phyloP scores from a whole-genome alignment of 2,888 invertebrate genomes.

The Caenorhabditis sp. region DNA sequence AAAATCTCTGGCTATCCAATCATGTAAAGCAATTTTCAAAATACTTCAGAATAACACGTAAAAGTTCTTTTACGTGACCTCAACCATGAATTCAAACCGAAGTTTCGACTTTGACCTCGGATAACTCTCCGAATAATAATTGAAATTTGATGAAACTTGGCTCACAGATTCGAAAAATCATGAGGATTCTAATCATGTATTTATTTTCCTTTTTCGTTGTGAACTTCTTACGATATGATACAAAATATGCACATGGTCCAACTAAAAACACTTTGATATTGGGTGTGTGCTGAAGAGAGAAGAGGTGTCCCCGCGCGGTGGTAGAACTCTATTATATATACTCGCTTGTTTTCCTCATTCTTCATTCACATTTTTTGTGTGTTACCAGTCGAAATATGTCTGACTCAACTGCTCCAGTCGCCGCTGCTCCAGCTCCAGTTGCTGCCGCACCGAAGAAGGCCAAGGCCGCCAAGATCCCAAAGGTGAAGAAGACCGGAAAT shows the following conservation, averaged over 20 bases:
- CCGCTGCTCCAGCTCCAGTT: slow-evolving; percentile 7
- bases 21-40: not conserved
- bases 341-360: slow-evolving; percentile 12
- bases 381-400: slow-evolving; percentile 23
- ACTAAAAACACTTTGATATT: slow-evolving; percentile 1
- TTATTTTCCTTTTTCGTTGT: not conserved
- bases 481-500: slow-evolving; percentile 12
- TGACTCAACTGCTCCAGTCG: slow-evolving; percentile 8
- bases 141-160: slow-evolving; percentile 16
- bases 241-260: not conserved
- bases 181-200: not conserved
- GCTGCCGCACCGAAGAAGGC: slow-evolving; percentile 9
- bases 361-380: slow-evolving; percentile 1
- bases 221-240: not conserved
- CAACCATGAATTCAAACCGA: not conserved
- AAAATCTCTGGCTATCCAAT: slow-evolving; percentile 12
- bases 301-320: slow-evolving; percentile 39
- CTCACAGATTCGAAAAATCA: slow-evolving; percentile 6
- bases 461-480: slow-evolving; percentile 25
- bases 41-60: not conserved
- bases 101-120: slow-evolving; percentile 1
- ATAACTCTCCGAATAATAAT: not conserved
- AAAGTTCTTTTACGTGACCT: not conserved
- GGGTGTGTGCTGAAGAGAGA: not conserved
- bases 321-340: slow-evolving; percentile 20